Conservation (phyloP, 2,113 vertebrate genomes). For the Podarcis muralis region DNA sequence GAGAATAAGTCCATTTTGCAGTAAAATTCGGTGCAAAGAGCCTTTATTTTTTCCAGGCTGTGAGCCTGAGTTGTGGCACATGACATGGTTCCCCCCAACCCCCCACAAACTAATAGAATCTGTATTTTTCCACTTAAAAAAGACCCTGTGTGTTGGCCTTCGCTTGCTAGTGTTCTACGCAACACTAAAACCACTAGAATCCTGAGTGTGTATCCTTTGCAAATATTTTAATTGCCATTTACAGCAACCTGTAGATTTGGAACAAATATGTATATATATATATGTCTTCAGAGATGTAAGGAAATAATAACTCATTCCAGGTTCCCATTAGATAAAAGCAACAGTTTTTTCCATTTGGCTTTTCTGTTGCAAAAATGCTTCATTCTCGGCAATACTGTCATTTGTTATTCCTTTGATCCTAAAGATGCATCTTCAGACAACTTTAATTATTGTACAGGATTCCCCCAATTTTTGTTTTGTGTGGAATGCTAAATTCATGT, state of each 20-base stretch:
- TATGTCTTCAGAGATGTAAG: neutral
- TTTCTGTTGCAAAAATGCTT: neutral
- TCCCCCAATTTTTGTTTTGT: neutral
- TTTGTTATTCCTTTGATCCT: neutral
- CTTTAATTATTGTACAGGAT: neutral
- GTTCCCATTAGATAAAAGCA: neutral
- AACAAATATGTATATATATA: neutral
- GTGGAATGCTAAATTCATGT: neutral
- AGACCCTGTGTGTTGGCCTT: neutral
- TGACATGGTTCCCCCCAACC: too few species aligned
- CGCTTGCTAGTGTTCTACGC: neutral
- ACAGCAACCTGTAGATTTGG: neutral
- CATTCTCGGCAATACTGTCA: neutral
- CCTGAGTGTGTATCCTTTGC: neutral
- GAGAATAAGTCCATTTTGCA: neutral
- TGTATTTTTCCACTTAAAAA: slow-evolving; percentile 23
- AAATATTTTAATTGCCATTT: neutral
- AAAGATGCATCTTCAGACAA: neutral
- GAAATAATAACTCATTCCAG: neutral
- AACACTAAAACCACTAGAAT: neutral
- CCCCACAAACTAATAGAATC: slow-evolving; percentile 9
- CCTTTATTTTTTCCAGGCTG: neutral
- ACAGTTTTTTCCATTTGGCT: neutral
- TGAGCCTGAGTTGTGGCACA: neutral
- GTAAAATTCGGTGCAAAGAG: neutral